These are phyloP conservation scores for Notothenia coriiceps DNA, from an alignment of 2,113 vertebrate species.

Conservation along the genomic window DNA sequence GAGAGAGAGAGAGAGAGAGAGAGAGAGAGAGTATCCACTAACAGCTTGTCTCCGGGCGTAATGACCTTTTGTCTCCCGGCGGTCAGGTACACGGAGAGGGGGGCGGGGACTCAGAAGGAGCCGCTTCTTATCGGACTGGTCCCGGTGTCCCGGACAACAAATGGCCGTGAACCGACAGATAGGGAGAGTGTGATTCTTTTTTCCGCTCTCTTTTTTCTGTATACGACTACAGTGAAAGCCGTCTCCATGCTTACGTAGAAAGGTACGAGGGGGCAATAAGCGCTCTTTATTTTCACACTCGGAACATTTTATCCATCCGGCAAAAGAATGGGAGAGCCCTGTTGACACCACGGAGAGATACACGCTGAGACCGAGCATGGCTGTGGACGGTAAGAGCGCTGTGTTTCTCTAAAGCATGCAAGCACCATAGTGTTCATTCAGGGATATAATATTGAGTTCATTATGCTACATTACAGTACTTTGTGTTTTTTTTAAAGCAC, in stretches of 20 bases:
- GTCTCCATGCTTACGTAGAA: constrained; percentile 37
- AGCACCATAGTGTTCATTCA: background rate
- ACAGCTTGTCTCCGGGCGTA: constrained; percentile 57
- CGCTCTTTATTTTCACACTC: constrained; percentile 35
- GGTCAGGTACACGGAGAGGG: constrained; percentile 67
- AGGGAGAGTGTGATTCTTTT: constrained; percentile 39
- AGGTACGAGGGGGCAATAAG: constrained; percentile 33
- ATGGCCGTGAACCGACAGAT: constrained; percentile 55
- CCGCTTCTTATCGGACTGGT: constrained; percentile 58
- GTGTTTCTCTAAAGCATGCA: background rate
- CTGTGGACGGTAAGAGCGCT: constrained; percentile 85
- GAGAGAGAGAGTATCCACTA: constrained; percentile 17
- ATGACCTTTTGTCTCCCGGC: constrained; percentile 77
- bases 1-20: background rate
- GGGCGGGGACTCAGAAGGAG: constrained; percentile 62
- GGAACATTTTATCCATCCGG: constrained; percentile 36
- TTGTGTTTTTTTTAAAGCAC: background rate
- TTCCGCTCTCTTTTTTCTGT: background rate
- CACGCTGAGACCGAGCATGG: constrained; percentile 83
- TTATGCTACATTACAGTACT: background rate
- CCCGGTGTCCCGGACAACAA: constrained; percentile 65
- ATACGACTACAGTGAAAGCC: background rate
- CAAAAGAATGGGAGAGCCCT: constrained; percentile 75
- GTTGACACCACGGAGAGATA: constrained; percentile 84
- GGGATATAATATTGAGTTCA: constrained; percentile 1